A percentile compares a stretch with the other conserved stretches of the same genome.
Conservation (phyloP, 2,888 invertebrate genomes). For the Sinodicranocentrus sp. region DNA sequence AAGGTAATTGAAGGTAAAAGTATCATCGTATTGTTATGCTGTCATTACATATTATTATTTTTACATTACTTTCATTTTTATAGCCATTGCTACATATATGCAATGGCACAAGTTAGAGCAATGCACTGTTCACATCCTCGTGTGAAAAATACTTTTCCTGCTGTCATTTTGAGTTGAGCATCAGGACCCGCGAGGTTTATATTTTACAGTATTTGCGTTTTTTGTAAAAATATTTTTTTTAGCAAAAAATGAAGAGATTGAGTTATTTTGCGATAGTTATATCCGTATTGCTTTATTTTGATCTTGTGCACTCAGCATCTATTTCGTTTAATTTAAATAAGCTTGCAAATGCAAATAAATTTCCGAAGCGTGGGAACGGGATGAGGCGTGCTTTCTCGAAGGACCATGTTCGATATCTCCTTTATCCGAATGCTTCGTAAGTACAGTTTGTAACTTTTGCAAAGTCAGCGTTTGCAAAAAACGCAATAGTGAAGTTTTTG, state of each 20-base stretch:
- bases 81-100: background rate
- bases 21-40: background rate
- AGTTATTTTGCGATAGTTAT: no score
- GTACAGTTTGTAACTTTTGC: background rate
- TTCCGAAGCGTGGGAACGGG: slow-evolving; percentile 49
- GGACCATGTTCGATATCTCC: slow-evolving; percentile 60
- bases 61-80: slow-evolving; percentile 35
- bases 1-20: slow-evolving; percentile 25
- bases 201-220: slow-evolving; percentile 12
- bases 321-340: slow-evolving; percentile 35
- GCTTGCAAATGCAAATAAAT: slow-evolving; percentile 12
- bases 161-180: slow-evolving; percentile 46
- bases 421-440: slow-evolving; percentile 55
- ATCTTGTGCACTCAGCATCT: slow-evolving; percentile 9
- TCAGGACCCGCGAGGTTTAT: slow-evolving; percentile 26
- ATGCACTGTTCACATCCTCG: background rate
- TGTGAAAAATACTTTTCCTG: slow-evolving; percentile 1
- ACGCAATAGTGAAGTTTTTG: no score
- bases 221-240: no score
- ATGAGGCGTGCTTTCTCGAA: slow-evolving; percentile 43
- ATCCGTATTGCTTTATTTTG: no score
- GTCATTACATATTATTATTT: background rate
- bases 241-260: no score
- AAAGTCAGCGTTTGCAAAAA: background rate
- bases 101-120: background rate